Base-by-base conservation (phyloP, 2,113 vertebrate genomes). In the Channa argus region DNA sequence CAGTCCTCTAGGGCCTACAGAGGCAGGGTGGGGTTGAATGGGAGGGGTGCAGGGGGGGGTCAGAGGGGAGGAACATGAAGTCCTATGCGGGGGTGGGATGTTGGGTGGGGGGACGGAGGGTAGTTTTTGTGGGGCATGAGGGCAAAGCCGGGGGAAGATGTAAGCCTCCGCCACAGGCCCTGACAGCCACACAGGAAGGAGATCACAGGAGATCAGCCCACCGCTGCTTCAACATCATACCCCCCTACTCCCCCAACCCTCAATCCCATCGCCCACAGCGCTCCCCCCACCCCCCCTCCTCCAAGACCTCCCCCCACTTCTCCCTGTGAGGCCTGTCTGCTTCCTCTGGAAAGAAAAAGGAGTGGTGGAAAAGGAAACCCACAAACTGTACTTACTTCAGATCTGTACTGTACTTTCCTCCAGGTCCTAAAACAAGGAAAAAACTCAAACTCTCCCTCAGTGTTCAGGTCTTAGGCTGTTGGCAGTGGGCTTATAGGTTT, bases 151-250 rank as follows among this genome's bases (percentile, higher is more conserved):
- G 87, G 86, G 91, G 90, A 86, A 86, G 88, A 91, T 90, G 87
- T 86, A 89, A 93, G 91, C 82, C 86, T 85, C 73, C 83, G 92
- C 91, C 91, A 91, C 86, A 88, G 92, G 93, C 89, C 89, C 72
- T 79, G 84, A 91, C 89, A 92, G 90, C 90, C 92, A 92, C 92
- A 93, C 92, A 93, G 92, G 89, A 92, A 93, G 92, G 80, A 91
- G 85, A 94, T 93, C 91, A 92, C 86, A 92, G 86, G 86, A 88
- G 84, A 88, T 81, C 88, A 87, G 71, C 88, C 80, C 89, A 67
- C 85, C 86, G 66, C 71, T 63, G 68, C 71, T 62, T 83, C 87
- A 78, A 77, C 86, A 84, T 75, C 77, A 70, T 75, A 56, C 12
- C 67, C 67, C 47, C 65, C 55, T 38, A 36, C 10, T 36, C n/a